Evolutionary conservation across 2,797 vertebrate species (phyloP).

Genomic region (Sternotherus odoratus): DNA sequence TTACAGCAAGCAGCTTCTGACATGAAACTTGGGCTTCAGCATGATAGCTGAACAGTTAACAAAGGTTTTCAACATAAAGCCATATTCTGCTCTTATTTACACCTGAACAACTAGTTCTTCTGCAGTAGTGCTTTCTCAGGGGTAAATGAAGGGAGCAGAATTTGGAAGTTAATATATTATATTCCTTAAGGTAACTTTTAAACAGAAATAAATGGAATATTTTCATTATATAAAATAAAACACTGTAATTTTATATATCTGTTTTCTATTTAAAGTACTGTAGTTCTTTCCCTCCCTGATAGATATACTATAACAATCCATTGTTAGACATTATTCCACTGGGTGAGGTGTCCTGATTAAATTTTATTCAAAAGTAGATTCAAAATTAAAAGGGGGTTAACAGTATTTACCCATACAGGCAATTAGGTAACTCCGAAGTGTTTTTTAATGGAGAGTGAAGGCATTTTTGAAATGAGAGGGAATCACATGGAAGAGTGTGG

Average conservation of each 20-base stretch:
- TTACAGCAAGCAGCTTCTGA: background rate
- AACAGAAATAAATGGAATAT: background rate
- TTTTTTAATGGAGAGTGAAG: background rate
- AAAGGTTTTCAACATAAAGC: background rate
- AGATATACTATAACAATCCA: background rate
- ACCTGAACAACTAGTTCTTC: background rate
- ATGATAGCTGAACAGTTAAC: background rate
- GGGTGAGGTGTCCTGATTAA: background rate
- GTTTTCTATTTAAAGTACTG: background rate
- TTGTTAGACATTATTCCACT: conserved; percentile 4
- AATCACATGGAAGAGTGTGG: background rate
- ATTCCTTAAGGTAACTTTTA: conserved; percentile 1
- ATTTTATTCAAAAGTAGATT: background rate
- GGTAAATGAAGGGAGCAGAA: background rate
- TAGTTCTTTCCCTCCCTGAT: background rate
- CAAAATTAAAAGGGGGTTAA: background rate
- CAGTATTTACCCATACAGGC: background rate
- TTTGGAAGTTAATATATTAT: background rate
- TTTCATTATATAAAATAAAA: background rate
- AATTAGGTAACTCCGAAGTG: background rate
- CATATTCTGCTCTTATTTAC: background rate
- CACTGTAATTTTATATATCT: background rate
- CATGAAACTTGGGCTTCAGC: background rate
- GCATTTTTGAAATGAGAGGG: background rate
- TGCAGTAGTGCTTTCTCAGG: background rate